Conservation (phyloP, 2,797 vertebrate species). For the Trematomus bernacchii region DNA sequence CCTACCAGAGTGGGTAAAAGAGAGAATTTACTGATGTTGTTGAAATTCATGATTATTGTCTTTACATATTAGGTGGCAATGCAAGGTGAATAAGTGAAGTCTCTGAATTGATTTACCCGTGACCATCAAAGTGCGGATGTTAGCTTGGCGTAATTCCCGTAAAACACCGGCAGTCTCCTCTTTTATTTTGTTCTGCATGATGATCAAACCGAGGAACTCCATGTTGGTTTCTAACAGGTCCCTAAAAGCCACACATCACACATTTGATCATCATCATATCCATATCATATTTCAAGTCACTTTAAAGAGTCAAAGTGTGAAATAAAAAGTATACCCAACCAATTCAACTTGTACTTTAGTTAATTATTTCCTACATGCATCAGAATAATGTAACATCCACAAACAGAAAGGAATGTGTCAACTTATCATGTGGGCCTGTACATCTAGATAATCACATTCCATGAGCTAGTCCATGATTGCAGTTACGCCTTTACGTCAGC, state of each 20-base stretch:
- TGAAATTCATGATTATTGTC: not conserved
- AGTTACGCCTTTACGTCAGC: not conserved
- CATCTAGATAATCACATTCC: not conserved
- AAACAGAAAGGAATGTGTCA: not conserved
- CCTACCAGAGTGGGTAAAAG: constrained; percentile 79
- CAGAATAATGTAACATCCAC: not conserved
- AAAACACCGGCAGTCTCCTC: constrained; percentile 92
- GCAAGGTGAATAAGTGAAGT: not conserved
- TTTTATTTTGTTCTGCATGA: constrained; percentile 99
- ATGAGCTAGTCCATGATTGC: not conserved
- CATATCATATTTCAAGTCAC: not conserved
- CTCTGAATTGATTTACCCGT: constrained; percentile 87
- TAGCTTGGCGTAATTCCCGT: constrained; percentile 90
- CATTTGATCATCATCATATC: constrained; percentile 15
- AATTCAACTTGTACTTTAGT: not conserved
- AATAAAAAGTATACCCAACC: not conserved
- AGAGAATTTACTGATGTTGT: not conserved
- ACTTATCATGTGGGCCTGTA: not conserved
- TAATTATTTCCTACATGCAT: constrained; percentile 31
- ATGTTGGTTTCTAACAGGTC: constrained; percentile 94
- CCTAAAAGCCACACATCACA: constrained; percentile 74
- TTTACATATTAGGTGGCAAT: not conserved
- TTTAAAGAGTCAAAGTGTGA: not conserved
- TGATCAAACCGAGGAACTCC: constrained; percentile 95
- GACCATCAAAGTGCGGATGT: constrained; percentile 97